Conservation (phyloP, 2,888 invertebrate genomes). For the Cataglyphis rosenhaueri region DNA sequence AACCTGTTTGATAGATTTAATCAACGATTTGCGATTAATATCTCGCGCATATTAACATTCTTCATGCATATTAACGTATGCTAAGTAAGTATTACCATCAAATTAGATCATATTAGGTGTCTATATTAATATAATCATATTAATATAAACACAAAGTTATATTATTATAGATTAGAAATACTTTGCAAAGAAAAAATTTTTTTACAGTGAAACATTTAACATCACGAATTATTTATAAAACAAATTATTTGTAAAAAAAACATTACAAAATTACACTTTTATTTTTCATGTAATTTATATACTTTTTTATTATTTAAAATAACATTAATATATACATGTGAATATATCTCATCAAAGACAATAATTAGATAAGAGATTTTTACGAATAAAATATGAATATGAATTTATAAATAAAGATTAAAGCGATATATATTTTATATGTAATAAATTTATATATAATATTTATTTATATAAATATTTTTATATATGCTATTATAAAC, state of each 20-base stretch:
- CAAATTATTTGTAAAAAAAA: not conserved
- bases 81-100: not conserved
- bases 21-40: conserved; percentile 5
- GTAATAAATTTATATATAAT: not conserved
- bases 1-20: conserved; percentile 1
- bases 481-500: not conserved
- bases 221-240: not conserved
- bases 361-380: not conserved
- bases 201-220: not conserved
- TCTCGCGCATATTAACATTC: not conserved
- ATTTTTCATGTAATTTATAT: not conserved
- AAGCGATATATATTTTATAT: not conserved
- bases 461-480: not conserved
- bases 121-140: not conserved
- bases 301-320: not conserved
- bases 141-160: not conserved
- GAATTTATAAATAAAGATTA: not conserved
- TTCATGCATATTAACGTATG: not conserved
- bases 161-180: not conserved
- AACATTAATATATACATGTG: not conserved
- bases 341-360: not conserved
- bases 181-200: not conserved
- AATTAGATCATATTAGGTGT: not conserved
- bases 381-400: not conserved
- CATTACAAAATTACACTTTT: not conserved